Evolutionary conservation across 2,113 vertebrate species (phyloP), one percentile per base, ranked within the genome.

Genomic region (Harpagus bidentatus): DNA sequence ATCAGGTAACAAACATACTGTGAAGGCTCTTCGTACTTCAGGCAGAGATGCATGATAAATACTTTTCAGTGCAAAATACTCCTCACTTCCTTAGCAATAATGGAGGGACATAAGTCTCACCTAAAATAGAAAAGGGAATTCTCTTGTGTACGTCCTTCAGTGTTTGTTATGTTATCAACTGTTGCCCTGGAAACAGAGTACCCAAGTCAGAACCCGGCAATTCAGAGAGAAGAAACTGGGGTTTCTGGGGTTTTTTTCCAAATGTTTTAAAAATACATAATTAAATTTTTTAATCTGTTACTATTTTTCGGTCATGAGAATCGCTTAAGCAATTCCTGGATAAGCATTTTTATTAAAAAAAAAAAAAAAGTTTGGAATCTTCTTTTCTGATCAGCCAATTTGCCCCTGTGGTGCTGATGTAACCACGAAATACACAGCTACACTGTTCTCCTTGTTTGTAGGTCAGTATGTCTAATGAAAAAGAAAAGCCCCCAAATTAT

Each of bases 101-200:
- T 0, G 0, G 42, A 88, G 36, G 85, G 58, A 50, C 71, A 90
- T 53, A 90, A 66, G 5, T 90, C 78, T 72, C 69, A 55, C 72
- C 72, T 88, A 78, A 94, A 97, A 88, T 17, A 97, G 94, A 93
- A 93, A n/a, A 92, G 76, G 88, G 92, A 90, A 93, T 90, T 93
- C 82, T 95, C 86, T 90, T 12, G 0, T 88, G 74, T 59, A 15
- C 59, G 59, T 91, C 56, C 82, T 77, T 86, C 69, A 40, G 32
- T 40, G 79, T 82, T 93, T 94, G 76, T 78, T 95, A 55, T 79
- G 77, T 86, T 91, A 96, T 70, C 80, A 45, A 10, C 55, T 47
- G 90, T 95, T 93, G 69, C 86, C 90, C 80, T 86, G 90, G 97
- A 93, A 96, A 97, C 90, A 71, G 26, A 71, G 42, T 71, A 45